Base-by-base conservation (phyloP, 2,113 vertebrate genomes). In the Crotalus horridus region DNA sequence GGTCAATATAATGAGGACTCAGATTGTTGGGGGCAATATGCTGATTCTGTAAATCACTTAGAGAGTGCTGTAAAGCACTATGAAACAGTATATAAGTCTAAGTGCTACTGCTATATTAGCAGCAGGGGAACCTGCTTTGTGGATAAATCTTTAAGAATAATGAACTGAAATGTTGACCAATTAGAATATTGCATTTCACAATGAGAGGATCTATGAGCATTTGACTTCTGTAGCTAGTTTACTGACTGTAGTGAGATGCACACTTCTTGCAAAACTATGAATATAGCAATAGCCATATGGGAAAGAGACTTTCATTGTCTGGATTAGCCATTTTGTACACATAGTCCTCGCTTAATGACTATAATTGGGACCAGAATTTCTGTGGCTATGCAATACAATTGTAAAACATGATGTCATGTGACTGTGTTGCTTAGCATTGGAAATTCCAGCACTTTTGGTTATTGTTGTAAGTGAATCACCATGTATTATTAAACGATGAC, bases 241-340 rank as follows among this genome's bases (percentile, higher is more conserved):
- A 33, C 29, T 53, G n/a, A 85, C 15, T 91, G 61, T 51, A 33
- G 53, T 0, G 17, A 29, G 12, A 12, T 43, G 12, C 51, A 91
- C 26, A 54, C 2, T 20, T 55, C 58, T 0, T 20, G 13, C 21
- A 6, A 59, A 59, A 55, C 39, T 43, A 0, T 1, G 13, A 51
- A 29, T 93, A 90, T 29, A 90, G 90, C 0, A 0, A 90, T 91
- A 90, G 58, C 90, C 93, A 87, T 91, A 11, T 3, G 26, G 89
- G 55, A 39, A 43, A 21, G 21, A n/a, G n/a, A 20, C 55, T 87
- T 89, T 51, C 92, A 95, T 17, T 51, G 90, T 21, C 93, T 88
- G 92, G 56, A 20, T 46, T 17, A 81, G 7, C 33, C 33, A 81
- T 81, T 81, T 33, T 81, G 74, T 81, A 81, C 33, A 81, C 9